Evolutionary conservation across 1,140 invertebrate species (phyloP).

Genomic region (Drosophila virilis): DNA sequence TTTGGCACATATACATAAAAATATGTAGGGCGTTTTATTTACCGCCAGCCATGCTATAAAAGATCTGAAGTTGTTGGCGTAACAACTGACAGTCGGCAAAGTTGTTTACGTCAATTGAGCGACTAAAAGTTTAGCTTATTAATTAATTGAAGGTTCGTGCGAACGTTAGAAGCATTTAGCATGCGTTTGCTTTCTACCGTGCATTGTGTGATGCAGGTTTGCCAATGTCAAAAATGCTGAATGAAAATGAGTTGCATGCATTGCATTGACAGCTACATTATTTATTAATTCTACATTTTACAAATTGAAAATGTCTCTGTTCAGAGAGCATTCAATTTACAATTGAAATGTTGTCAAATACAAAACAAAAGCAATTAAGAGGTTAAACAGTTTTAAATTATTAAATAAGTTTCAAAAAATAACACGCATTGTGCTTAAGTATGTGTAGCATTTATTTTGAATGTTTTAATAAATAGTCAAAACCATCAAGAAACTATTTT

Average conservation of each 20-base stretch:
- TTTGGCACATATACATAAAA: constrained; percentile 18
- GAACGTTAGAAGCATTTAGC: constrained; percentile 4
- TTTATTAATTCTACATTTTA: too few species aligned
- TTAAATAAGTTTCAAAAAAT: not conserved
- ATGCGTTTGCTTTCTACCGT: not conserved
- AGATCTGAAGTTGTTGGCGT: constrained; percentile 30
- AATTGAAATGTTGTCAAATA: too few species aligned
- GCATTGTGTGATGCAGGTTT: not conserved
- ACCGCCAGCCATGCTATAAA: constrained; percentile 1
- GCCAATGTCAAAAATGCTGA: not conserved
- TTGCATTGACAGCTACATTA: not conserved
- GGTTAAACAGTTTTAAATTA: too few species aligned
- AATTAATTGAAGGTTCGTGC: constrained; percentile 74
- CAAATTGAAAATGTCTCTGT: too few species aligned
- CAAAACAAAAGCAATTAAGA: too few species aligned
- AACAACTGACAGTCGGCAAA: constrained; percentile 48
- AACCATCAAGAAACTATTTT: too few species aligned
- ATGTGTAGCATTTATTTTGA: not conserved
- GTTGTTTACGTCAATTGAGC: constrained; percentile 42
- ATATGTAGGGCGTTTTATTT: constrained; percentile 19
- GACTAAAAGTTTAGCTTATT: constrained; percentile 76
- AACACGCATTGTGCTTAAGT: too few species aligned
- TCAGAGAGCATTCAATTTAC: too few species aligned
- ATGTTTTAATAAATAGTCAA: too few species aligned
- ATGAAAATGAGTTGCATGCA: not conserved